Percentiles rank a stretch among this genome's conserved stretches.
Conservation (phyloP, 92 coral and sea anemone species). For the Palythoa grandiflora region DNA sequence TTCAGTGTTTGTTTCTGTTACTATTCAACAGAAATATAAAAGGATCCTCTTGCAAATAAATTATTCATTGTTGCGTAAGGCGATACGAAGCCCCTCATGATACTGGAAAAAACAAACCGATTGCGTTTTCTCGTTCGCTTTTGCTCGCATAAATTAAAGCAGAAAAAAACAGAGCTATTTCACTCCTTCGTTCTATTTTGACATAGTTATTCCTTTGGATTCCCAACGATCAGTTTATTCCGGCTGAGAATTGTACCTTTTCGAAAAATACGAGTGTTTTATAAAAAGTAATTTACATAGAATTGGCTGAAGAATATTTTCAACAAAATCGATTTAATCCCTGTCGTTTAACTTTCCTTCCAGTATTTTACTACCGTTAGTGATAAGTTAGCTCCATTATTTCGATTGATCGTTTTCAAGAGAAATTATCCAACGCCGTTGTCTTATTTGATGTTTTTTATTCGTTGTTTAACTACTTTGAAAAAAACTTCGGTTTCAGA, state of each 20-base stretch:
- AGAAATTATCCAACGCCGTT: neutral
- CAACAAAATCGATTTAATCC: neutral
- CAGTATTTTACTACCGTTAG: slow-evolving; percentile 23
- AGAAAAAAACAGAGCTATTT: neutral
- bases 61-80: slow-evolving; percentile 22
- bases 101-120: neutral
- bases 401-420: neutral
- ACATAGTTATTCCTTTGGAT: neutral
- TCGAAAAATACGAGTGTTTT: neutral
- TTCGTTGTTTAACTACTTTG: neutral
- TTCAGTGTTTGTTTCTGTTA: neutral
- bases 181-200: neutral
- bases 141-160: neutral
- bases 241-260: neutral
- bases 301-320: neutral
- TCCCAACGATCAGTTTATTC: neutral
- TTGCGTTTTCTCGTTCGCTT: neutral
- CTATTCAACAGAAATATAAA: slow-evolving; percentile 6
- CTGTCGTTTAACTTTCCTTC: slow-evolving; percentile 9
- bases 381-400: neutral
- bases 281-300: neutral
- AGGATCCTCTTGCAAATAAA: neutral
- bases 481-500: neutral
- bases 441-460: neutral
- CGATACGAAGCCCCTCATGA: slow-evolving; percentile 17